These are phyloP conservation scores for Caenorhabditis auriculariae DNA, from an alignment of 2,888 invertebrate species.

Conservation along the genomic window DNA sequence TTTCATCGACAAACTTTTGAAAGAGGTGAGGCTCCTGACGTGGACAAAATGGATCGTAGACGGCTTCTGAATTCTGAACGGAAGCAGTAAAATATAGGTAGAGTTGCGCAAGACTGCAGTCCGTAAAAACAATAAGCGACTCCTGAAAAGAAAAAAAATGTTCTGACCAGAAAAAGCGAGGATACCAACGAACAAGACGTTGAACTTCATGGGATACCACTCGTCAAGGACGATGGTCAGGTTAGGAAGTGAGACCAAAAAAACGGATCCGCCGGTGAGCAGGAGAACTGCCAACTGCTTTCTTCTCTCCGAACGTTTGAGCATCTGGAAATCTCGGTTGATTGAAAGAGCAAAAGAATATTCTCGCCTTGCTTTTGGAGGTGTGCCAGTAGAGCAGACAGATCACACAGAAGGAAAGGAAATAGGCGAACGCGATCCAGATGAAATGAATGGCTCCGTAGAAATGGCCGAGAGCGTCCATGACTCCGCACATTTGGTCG, in stretches of 20 bases:
- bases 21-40: no score
- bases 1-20: no score
- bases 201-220: slow-evolving; percentile 27
- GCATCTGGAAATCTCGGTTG: slow-evolving; percentile 28
- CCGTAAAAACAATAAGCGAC: slow-evolving; percentile 39
- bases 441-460: slow-evolving; percentile 36
- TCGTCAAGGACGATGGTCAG: slow-evolving; percentile 36
- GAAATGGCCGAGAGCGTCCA: slow-evolving; percentile 18
- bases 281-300: slow-evolving; percentile 33
- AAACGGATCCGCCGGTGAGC: slow-evolving; percentile 31
- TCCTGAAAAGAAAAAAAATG: slow-evolving; percentile 16
- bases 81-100: slow-evolving; percentile 42
- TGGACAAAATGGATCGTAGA: no score
- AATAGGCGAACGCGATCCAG: slow-evolving; percentile 28
- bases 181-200: slow-evolving; percentile 38
- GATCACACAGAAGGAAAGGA: slow-evolving; percentile 25
- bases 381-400: no score
- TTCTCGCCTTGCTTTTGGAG: no score
- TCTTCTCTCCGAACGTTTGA: slow-evolving; percentile 24
- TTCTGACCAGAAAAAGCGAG: not conserved
- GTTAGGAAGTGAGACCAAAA: slow-evolving; percentile 41
- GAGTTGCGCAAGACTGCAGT: slow-evolving; percentile 35
- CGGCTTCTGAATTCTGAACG: slow-evolving; percentile 38
- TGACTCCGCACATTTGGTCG: slow-evolving; percentile 22
- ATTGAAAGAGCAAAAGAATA: slow-evolving; percentile 17